These are phyloP conservation scores for Nixonia krombeini DNA, from an alignment of 1,140 invertebrate genomes.

Conservation along the genomic window DNA sequence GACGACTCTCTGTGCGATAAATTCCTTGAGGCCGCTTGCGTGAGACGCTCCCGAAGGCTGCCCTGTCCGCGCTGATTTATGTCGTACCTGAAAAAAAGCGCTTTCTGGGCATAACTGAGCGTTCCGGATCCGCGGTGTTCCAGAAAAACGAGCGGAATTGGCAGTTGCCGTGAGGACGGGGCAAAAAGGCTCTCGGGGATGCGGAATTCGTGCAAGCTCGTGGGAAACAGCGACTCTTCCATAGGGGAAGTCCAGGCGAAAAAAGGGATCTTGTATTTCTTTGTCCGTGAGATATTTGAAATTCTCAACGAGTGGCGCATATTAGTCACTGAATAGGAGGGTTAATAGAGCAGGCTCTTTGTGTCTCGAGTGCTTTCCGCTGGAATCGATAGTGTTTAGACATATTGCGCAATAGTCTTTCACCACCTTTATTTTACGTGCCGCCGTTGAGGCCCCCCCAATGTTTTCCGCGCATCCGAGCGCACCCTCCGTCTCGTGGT, in stretches of 20 bases:
- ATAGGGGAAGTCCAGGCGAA: constrained; percentile 15
- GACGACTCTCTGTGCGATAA: constrained; percentile 44
- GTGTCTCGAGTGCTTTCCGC: too few relatives aligned
- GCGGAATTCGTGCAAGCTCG: constrained; percentile 37
- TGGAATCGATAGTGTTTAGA: too few relatives aligned
- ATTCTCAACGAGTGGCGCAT: constrained; percentile 39
- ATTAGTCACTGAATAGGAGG: constrained; percentile 31
- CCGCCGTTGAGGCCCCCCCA: too few relatives aligned
- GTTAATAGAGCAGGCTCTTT: constrained; percentile 12
- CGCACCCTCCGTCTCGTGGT: too few relatives aligned
- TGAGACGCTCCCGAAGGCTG: too few relatives aligned
- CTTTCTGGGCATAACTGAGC: too few relatives aligned
- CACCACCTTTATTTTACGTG: too few relatives aligned
- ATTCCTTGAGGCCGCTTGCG: constrained; percentile 37
- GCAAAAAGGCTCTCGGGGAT: constrained; percentile 21
- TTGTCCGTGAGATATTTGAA: constrained; percentile 34
- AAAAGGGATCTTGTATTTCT: constrained; percentile 14
- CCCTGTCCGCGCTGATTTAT: constrained; percentile 51
- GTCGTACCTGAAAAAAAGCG: not conserved
- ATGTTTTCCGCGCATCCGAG: too few relatives aligned
- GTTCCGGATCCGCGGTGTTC: too few relatives aligned
- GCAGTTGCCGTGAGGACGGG: constrained; percentile 8
- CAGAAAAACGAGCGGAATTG: constrained; percentile 4
- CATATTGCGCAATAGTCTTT: too few relatives aligned
- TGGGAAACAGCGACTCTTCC: constrained; percentile 29